Evolutionary conservation across 2,113 vertebrate species (phyloP), one percentile per base, ranked within the genome.

Genomic region (Naja naja): DNA sequence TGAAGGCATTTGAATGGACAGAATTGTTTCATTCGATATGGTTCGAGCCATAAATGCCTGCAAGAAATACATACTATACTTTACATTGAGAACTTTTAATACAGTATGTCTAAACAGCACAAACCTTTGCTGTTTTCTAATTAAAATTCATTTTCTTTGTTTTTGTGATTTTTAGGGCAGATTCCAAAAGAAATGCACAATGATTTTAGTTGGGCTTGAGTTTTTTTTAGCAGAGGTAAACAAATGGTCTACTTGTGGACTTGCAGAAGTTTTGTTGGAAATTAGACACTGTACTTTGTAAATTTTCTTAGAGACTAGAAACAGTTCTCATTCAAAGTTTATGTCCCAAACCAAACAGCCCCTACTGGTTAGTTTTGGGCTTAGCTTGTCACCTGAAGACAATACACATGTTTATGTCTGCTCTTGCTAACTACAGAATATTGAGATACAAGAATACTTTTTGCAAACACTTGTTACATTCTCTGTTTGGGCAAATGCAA

Each of bases 1-100:
- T 94, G 81, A 89, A 81, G 45, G 93, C 43, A 10, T 94, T 91
- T 91, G 43, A 86, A 43, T n/a, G 89, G 92, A 43, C n/a, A 4
- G 52, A 56, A 34, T 22, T 25, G 47, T 34, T 85, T 89, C 95
- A 16, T 88, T 87, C 49, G 11, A 81, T 56, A 12, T 74, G 3
- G 43, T 91, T 27, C 25, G 2, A 49, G 22, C 47, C 69, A 87
- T 89, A 20, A 89, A 20, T 47, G 43, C 2, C 49, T 43, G 90
- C 0, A 86, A 54, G 85, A 89, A 88, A 45, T 60, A 43, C 52
- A 85, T 69, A 39, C 25, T 23, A 52, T 69, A 52, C 30, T 27
- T 87, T 49, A n/a, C 18, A 10, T 45, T 64, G 81, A 4, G 0
- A 47, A 53, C 22, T 58, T 87, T 27, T 88, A 54, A 64, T 88